These are phyloP conservation scores for Micromys minutus DNA, from an alignment of 2,113 vertebrate species.

Conservation along the genomic window DNA sequence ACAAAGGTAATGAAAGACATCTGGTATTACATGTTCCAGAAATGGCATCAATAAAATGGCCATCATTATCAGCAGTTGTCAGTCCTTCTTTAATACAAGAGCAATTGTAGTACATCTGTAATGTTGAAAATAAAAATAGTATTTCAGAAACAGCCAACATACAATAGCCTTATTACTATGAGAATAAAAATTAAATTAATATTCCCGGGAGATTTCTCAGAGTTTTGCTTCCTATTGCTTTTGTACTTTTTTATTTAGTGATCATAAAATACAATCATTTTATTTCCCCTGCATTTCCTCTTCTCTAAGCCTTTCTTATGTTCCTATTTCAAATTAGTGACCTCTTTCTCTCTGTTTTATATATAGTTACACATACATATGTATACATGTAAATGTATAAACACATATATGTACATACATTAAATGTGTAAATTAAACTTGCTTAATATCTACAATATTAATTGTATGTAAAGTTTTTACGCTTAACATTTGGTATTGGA, in stretches of 20 bases:
- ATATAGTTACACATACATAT: no score
- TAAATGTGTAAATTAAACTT: background rate
- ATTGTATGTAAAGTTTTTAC: background rate
- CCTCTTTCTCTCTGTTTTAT: no score
- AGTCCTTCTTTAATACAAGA: constrained; percentile 82
- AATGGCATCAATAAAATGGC: constrained; percentile 75
- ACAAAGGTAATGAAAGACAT: constrained; percentile 83
- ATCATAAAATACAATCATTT: background rate
- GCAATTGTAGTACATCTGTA: constrained; percentile 84
- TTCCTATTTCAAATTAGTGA: no score
- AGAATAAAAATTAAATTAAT: background rate
- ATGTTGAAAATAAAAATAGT: constrained; percentile 46
- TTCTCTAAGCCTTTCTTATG: background rate
- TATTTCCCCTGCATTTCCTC: background rate
- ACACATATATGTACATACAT: no score
- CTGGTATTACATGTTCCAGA: constrained; percentile 82
- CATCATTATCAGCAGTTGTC: background rate
- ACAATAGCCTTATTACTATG: background rate
- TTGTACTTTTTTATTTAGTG: background rate
- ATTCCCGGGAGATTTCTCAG: background rate
- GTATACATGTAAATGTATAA: no score
- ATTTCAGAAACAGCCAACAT: constrained; percentile 39
- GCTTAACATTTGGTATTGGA: background rate
- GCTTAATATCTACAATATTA: background rate
- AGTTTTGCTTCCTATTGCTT: background rate